phyloP scores from a whole-genome alignment of 2,797 vertebrate species.

The Taenioides sp. region DNA sequence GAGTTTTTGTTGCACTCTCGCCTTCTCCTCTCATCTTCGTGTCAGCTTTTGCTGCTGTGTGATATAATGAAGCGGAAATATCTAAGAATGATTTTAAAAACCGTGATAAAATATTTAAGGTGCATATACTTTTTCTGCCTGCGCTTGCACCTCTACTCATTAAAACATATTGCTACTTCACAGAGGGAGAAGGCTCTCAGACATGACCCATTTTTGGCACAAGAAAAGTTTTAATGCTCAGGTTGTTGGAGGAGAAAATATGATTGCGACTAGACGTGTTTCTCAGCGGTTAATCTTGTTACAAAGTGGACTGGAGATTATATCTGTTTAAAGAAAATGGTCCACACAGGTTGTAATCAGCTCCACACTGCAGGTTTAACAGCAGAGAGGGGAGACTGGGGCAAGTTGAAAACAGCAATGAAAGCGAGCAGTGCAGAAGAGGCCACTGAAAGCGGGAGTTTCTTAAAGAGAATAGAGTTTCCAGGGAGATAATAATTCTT shows the following conservation, averaged over 20 bases:
- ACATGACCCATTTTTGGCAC: constrained; percentile 51
- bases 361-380: not conserved
- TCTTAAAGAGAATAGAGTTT: not conserved
- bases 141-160: constrained; percentile 51
- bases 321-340: constrained; percentile 18
- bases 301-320: constrained; percentile 16
- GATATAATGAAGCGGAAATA: constrained; percentile 50
- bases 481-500: not conserved
- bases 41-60: constrained; percentile 28
- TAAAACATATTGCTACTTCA: constrained; percentile 57
- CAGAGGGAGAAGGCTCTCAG: constrained; percentile 35
- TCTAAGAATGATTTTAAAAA: constrained; percentile 57
- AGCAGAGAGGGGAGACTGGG: not conserved
- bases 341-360: not conserved
- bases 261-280: constrained; percentile 6
- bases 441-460: not conserved
- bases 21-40: constrained; percentile 28
- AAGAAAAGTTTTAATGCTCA: constrained; percentile 41
- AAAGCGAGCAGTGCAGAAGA: not conserved
- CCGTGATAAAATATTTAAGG: constrained; percentile 57
- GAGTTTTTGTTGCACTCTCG: constrained; percentile 19
- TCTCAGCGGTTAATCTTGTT: constrained; percentile 21
- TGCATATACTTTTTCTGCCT: constrained; percentile 35
- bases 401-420: constrained; percentile 2
- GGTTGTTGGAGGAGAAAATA: constrained; percentile 32